Evolutionary conservation across 2,888 invertebrate genomes (phyloP), one percentile per base, ranked within the genome.

Genomic region (Brachylomia viminalis): DNA sequence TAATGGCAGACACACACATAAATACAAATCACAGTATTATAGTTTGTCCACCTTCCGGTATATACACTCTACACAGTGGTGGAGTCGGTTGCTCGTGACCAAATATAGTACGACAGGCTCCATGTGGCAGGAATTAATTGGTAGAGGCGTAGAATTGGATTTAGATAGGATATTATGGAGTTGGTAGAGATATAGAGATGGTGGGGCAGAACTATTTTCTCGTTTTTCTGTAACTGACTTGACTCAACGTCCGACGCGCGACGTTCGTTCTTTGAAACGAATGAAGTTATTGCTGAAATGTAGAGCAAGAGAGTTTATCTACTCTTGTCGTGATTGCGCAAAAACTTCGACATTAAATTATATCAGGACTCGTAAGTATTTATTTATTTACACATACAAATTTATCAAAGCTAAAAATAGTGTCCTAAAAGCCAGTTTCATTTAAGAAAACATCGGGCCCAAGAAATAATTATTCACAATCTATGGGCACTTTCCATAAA

Each of bases 11-110:
- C 56, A 62, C 64, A 56, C 56, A 69, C 49, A 49, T 27, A 49
- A n/a, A 33, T 54, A 77, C 72, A 54, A 72, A 65, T 58, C 67
- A 69, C 59, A 58, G 74, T 79, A 75, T 79, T 27, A 80, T 65
- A 85, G 86, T 87, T 86, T 84, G 75, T 82, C 80, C 54, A 86
- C 87, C 87, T 87, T 87, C 87, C 86, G 87, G 86, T 86, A 49
- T 86, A 49, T 27, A 61, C 54, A 42, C 20, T 42, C 47, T 10
- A 30, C 20, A 13, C 7, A n/a, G 58, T 15, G 38, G 38, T 65
- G 8, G 47, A 62, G 67, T 56, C 47, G 70, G 38, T 52, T 23
- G 8, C 49, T 70, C 56, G 67, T 82, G 65, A 85, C 86, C 82
- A 62, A 83, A 84, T 84, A 75, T 49, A 78, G 72, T 66, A 30